Conservation (phyloP, 2,888 invertebrate genomes). For the Globia sparganii region DNA sequence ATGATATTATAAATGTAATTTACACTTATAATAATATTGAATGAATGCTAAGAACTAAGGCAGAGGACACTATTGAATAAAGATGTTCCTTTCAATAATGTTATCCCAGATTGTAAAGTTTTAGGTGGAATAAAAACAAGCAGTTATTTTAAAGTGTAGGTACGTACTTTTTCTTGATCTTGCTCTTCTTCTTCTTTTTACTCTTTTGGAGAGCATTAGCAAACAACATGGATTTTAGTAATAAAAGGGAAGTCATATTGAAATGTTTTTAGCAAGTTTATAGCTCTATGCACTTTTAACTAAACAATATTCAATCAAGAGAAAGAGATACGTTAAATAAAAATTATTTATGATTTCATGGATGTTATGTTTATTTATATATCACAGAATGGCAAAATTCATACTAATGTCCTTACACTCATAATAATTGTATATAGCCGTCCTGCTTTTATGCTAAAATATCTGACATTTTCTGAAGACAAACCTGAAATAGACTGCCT, state of each 20-base stretch:
- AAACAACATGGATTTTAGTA: constrained; percentile 84
- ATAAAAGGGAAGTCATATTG: constrained; percentile 81
- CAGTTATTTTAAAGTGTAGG: constrained; percentile 56
- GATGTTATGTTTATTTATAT: not conserved
- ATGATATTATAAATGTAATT: too few relatives aligned
- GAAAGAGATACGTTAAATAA: not conserved
- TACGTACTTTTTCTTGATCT: constrained; percentile 79
- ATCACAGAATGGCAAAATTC: not conserved
- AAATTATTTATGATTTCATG: constrained; percentile 1
- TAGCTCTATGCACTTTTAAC: too few relatives aligned
- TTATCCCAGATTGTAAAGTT: not conserved
- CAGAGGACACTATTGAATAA: not conserved
- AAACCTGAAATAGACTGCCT: not conserved
- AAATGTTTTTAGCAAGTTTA: not conserved
- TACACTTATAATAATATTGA: too few relatives aligned
- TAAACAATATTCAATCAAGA: constrained; percentile 8
- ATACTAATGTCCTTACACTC: constrained; percentile 8
- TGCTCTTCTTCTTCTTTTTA: constrained; percentile 79
- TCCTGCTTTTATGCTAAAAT: constrained; percentile 22
- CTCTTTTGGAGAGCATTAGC: constrained; percentile 80
- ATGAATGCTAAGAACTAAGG: not conserved
- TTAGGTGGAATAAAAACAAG: not conserved
- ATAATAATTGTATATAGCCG: not conserved
- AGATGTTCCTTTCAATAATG: not conserved
- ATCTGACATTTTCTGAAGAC: not conserved